Evolutionary conservation across 2,888 invertebrate genomes (phyloP).

Genomic region (Bhutanitis thaidina): DNA sequence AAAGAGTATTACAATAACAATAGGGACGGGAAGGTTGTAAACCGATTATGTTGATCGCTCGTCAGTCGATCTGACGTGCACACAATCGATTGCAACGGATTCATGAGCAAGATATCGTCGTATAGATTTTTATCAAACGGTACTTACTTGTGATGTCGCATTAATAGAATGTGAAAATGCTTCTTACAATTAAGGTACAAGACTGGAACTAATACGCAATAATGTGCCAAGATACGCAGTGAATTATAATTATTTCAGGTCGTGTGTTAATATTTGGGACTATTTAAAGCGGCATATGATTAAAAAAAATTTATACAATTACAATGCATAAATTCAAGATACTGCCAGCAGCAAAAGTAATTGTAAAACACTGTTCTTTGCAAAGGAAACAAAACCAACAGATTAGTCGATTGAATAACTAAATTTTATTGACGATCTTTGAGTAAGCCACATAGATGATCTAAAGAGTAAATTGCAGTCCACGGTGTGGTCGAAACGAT

Average conservation of each 20-base stretch:
- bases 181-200: conserved; percentile 31
- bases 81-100: conserved; percentile 64
- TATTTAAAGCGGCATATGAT: too few relatives aligned
- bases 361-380: too few relatives aligned
- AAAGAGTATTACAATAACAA: conserved; percentile 68
- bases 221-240: conserved; percentile 1
- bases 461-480: conserved; percentile 40
- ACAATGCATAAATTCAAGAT: too few relatives aligned
- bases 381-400: too few relatives aligned
- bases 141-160: conserved; percentile 9
- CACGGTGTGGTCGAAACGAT: conserved; percentile 46
- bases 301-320: too few relatives aligned
- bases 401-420: too few relatives aligned
- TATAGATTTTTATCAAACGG: conserved; percentile 52
- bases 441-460: conserved; percentile 52
- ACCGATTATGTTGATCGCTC: conserved; percentile 71
- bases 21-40: conserved; percentile 60
- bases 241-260: neutral
- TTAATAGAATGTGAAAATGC: conserved; percentile 7
- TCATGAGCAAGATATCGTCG: conserved; percentile 60
- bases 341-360: too few relatives aligned
- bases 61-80: conserved; percentile 63
- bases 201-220: conserved; percentile 12
- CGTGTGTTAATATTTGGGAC: too few relatives aligned
- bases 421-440: too few relatives aligned